Conservation (phyloP, 2,797 vertebrate genomes). For the Apogon talboti region DNA sequence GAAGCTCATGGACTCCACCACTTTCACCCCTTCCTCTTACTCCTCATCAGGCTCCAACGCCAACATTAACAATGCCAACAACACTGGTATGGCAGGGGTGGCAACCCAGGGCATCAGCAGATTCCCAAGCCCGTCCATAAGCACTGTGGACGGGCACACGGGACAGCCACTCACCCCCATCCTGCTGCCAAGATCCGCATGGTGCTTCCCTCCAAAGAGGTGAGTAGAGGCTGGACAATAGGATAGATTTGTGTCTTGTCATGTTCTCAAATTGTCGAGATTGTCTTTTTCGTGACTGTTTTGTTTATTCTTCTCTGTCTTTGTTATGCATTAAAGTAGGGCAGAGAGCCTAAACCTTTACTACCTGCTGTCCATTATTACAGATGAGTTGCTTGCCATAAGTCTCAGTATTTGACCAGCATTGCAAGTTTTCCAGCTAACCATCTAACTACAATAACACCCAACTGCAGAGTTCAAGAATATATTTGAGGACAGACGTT, state of each 20-base stretch:
- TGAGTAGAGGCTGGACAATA: slow-evolving; percentile 57
- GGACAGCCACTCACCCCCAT: slow-evolving; percentile 89
- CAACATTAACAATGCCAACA: slow-evolving; percentile 99
- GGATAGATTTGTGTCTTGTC: not conserved
- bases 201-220: slow-evolving; percentile 95
- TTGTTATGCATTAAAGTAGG: not conserved
- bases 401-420: too few species aligned
- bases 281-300: not conserved
- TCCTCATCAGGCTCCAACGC: slow-evolving; percentile 97
- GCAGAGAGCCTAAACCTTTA: slow-evolving; percentile 11
- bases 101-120: slow-evolving; percentile 72
- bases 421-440: too few species aligned
- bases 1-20: slow-evolving; percentile 95
- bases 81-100: slow-evolving; percentile 88
- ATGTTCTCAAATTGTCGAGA: not conserved
- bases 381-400: slow-evolving; percentile 7
- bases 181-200: slow-evolving; percentile 88
- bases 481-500: slow-evolving; percentile 7
- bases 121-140: slow-evolving; percentile 88
- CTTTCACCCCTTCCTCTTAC: slow-evolving; percentile 96
- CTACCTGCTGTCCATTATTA: slow-evolving; percentile 9
- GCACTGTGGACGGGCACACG: slow-evolving; percentile 91
- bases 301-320: slow-evolving; percentile 4
- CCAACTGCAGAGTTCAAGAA: slow-evolving; percentile 8
- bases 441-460: not conserved